These are phyloP conservation scores for Gobio occitaniae DNA, from an alignment of 2,797 vertebrate species.

Conservation along the genomic window DNA sequence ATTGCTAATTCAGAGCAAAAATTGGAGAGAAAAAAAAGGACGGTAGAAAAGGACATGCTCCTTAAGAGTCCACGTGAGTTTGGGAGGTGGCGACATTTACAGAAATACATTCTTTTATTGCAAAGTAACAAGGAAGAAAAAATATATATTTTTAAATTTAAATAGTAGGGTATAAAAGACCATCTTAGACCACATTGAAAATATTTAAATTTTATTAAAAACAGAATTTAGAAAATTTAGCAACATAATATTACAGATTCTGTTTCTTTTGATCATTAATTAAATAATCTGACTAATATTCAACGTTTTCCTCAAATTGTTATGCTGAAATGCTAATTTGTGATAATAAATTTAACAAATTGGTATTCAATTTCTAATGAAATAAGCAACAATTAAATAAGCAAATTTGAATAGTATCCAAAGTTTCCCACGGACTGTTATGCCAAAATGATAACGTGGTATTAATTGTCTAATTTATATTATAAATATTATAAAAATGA, in stretches of 20 bases:
- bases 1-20: conserved; percentile 39
- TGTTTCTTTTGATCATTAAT: background rate
- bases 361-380: background rate
- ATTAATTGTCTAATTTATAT: background rate
- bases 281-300: background rate
- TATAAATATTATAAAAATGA: background rate
- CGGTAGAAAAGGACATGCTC: conserved; percentile 24
- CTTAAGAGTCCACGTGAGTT: background rate
- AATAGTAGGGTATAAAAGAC: background rate
- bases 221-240: too few relatives aligned
- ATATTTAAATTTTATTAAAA: too few relatives aligned
- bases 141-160: background rate
- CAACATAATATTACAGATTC: background rate
- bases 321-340: background rate
- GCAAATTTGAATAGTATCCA: background rate
- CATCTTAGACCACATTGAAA: background rate
- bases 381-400: background rate
- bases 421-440: background rate
- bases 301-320: background rate
- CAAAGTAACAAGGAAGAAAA: background rate
- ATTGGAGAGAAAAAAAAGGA: background rate
- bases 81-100: background rate
- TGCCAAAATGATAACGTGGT: background rate
- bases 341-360: background rate
- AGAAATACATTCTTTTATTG: background rate